Evolutionary conservation across 2,797 vertebrate species (phyloP), one percentile per base, ranked within the genome.

Genomic region (Gymnoscopelus braueri): DNA sequence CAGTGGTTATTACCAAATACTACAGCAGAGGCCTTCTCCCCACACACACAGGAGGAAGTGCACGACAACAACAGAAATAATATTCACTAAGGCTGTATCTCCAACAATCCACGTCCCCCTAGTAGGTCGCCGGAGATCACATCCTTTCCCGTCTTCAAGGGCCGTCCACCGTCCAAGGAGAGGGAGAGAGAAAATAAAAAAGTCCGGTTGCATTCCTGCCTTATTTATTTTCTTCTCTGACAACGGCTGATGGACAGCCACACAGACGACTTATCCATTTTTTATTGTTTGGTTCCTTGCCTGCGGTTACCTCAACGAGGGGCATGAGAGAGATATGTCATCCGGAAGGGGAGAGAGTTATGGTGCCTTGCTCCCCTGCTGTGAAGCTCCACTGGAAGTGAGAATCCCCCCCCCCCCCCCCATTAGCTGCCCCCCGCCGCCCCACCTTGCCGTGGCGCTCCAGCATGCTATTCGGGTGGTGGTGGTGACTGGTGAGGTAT

Each of bases 191-290:
- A 57, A 75, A 59, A 75, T 11, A 53, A 54, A 65, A 55, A 78
- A n/a, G 11, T 3, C 65, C 65, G 69, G 6, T 60, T 70, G 78
- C 81, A 78, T 89, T 90, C 76, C 77, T 75, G 71, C 23, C 66
- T 76, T 87, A 79, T 93, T 91, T 86, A 87, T 82, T 80, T 84
- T 67, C 76, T 73, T 78, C 80, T 83, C 77, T 89, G 91, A 91
- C 89, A 76, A 91, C 72, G 19, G 63, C 75, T 88, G 79, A 85
- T 86, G 73, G 81, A 91, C 63, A 56, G 71, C 65, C 76, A 63
- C 60, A 23, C 74, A 64, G 64, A 63, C 54, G 75, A 61, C 74
- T 71, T 80, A 50, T 79, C 75, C 78, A 39, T 39, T 39, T 39
- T 3, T 39, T 39, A 44, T 44, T 44, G 39, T 44, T 44, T 44